phyloP scores from a whole-genome alignment of 2,113 vertebrate species.

The Odontophorus gujanensis region DNA sequence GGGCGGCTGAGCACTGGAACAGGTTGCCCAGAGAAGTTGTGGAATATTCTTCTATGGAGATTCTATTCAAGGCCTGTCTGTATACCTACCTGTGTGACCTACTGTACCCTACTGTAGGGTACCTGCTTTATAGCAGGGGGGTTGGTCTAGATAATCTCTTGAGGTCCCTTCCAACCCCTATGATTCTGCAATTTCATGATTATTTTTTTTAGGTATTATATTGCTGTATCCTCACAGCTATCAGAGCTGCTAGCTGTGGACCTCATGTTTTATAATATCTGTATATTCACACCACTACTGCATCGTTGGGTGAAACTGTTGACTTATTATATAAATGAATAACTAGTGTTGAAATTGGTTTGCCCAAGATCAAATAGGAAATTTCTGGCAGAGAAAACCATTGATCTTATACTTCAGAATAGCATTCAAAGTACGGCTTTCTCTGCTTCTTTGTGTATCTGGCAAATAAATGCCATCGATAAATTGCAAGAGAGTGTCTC shows the following conservation, averaged over 20 bases:
- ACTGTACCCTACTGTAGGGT: no score
- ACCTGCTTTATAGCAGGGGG: no score
- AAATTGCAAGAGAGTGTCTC: neutral
- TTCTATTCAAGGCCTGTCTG: no score
- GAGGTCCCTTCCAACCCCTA: no score
- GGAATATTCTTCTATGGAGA: no score
- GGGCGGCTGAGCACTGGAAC: no score
- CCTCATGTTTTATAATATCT: neutral
- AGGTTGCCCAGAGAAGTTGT: no score
- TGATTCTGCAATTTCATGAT: no score
- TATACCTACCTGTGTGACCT: no score
- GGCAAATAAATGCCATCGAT: neutral
- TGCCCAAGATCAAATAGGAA: neutral
- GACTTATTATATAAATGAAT: neutral
- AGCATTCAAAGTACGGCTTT: neutral
- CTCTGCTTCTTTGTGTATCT: neutral
- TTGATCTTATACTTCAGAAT: neutral
- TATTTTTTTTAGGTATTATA: neutral
- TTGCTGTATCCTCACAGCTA: neutral
- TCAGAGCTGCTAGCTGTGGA: neutral
- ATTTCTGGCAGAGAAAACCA: neutral
- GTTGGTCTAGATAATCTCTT: no score
- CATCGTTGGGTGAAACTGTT: neutral
- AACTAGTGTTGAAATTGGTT: neutral
- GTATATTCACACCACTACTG: neutral